Conservation (phyloP, 2,888 invertebrate species). For the Muscina levida region DNA sequence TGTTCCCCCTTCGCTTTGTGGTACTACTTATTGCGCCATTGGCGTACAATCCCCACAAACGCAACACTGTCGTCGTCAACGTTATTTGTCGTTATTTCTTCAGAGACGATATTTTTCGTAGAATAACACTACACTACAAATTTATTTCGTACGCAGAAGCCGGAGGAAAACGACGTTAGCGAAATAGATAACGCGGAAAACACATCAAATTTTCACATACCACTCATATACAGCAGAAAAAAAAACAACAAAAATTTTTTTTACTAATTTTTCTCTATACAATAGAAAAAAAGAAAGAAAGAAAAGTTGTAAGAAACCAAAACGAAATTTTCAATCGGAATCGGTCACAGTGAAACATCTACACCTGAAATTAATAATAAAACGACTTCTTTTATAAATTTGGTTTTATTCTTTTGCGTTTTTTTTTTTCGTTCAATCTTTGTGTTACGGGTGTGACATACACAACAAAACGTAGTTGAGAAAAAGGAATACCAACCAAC, state of each 20-base stretch:
- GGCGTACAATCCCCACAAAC: no score
- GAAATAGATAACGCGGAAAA: slow-evolving; percentile 50
- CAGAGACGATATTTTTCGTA: slow-evolving; percentile 48
- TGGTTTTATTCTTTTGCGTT: neutral
- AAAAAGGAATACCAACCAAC: neutral
- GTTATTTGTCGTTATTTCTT: slow-evolving; percentile 18
- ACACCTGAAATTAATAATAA: neutral
- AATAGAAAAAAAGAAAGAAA: slow-evolving; percentile 56
- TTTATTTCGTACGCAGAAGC: slow-evolving; percentile 64
- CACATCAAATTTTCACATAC: no score
- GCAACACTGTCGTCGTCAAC: no score
- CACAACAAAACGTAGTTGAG: slow-evolving; percentile 4
- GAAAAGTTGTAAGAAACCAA: slow-evolving; percentile 46
- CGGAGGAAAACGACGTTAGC: slow-evolving; percentile 57
- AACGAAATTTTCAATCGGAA: slow-evolving; percentile 25
- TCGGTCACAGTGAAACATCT: slow-evolving; percentile 23
- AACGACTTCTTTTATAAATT: slow-evolving; percentile 34
- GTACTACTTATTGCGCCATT: no score
- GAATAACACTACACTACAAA: neutral
- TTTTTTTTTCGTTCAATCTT: slow-evolving; percentile 44
- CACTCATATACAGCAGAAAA: slow-evolving; percentile 2
- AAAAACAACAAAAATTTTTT: slow-evolving; percentile 47
- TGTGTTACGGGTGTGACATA: slow-evolving; percentile 62
- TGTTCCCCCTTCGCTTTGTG: no score
- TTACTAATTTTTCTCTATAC: slow-evolving; percentile 63